A percentile compares a stretch with the other conserved stretches of the same genome.
phyloP scores from a whole-genome alignment of 2,113 vertebrate genomes.

The Microtus ochrogaster region DNA sequence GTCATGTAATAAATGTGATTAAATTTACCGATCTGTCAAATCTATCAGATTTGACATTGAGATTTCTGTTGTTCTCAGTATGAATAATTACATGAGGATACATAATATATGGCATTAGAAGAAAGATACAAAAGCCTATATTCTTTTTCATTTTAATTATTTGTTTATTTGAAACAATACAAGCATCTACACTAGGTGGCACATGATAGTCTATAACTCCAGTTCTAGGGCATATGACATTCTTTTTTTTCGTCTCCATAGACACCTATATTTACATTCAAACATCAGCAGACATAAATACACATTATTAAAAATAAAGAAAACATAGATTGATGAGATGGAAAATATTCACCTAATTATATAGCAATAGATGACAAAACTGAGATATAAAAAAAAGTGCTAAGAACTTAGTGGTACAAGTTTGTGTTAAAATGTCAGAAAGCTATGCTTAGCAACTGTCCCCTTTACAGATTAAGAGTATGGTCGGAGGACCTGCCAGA shows the following conservation, averaged over 20 bases:
- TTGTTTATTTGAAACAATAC: not conserved
- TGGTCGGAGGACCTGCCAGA: not conserved
- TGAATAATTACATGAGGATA: constrained; percentile 14
- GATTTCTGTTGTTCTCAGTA: not conserved
- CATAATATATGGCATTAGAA: not conserved
- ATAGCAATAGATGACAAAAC: not conserved
- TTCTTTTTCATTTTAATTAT: not conserved
- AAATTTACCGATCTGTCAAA: constrained; percentile 5
- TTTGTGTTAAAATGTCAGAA: not conserved
- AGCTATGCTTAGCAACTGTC: not conserved
- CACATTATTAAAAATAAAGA: not conserved
- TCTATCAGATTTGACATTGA: constrained; percentile 33
- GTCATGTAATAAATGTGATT: constrained; percentile 21
- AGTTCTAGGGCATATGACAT: not conserved
- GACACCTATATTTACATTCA: not conserved
- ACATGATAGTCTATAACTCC: not conserved
- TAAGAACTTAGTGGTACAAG: not conserved
- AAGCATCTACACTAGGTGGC: not conserved
- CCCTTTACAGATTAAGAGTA: not conserved
- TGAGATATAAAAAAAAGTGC: not conserved
- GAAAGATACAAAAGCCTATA: not conserved
- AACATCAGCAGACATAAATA: not conserved
- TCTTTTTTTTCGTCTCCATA: not conserved
- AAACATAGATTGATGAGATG: not conserved
- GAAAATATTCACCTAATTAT: not conserved